Evolutionary conservation across 2,888 invertebrate species (phyloP), one percentile per base, ranked within the genome.

Genomic region (Oxyteleia sp.): DNA sequence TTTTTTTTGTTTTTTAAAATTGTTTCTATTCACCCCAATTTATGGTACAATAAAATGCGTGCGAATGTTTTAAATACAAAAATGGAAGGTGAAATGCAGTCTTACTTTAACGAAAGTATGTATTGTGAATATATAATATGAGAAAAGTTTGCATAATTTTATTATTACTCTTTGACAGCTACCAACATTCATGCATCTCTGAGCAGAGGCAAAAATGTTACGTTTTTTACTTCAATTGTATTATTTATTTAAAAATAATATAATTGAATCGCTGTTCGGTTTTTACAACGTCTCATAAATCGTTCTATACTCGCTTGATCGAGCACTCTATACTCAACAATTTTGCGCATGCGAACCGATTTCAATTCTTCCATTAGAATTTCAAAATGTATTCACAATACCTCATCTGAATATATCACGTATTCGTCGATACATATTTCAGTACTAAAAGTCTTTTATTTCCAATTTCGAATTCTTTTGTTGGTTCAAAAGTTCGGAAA

Each of bases 351-450:
- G 35, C 16, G n/a, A 55, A 55, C n/a, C 11, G 29, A 53, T 68
- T 11, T 32, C n/a, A 57, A 53, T 69, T 45, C 55, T 55, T 13
- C 8, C 15, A 69, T 69, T 32, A 53, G 55, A 69, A 69, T 69
- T 69, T 69, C 55, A 69, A 69, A 26, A 35, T 26, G n/a, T n/a
- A n/a, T n/a, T 59, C 43, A 18, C 59, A 29, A 32, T 45, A 61
- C 26, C 29, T 43, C 53, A 74, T 43, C 38, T 51, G 16, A 41
- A 74, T 63, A 20, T 43, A 20, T 35, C 63, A 53, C 18, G 26
- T 74, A 74, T 26, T 49, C 29, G 41, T 16, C 18, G 20, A 53
- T 63, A 74, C 26, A 74, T 74, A 53, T 53, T 63, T 51, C 26
- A 49, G 7, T 29, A 16, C 10, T 41, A 1, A 47, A 16, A 71